A percentile compares a stretch with the other conserved stretches of the same genome.
Conservation (phyloP, 2,113 vertebrate species). For the Australoheros scitulus region DNA sequence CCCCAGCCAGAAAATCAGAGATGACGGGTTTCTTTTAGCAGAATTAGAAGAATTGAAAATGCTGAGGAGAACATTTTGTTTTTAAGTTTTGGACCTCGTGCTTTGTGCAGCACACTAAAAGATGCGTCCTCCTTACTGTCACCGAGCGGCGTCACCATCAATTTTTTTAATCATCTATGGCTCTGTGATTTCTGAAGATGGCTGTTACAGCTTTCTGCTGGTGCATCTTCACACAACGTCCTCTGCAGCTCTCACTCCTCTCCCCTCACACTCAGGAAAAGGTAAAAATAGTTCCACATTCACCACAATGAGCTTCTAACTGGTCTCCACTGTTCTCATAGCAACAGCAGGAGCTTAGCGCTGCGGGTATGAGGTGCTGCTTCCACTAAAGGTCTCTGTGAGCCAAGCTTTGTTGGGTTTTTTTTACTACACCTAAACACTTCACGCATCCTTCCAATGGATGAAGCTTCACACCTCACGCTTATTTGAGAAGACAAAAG, state of each 20-base stretch:
- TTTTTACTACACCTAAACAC: neutral
- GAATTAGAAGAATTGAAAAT: too few relatives aligned
- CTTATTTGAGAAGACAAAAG: neutral
- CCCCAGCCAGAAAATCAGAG: neutral
- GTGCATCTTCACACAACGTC: neutral
- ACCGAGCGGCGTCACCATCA: too few relatives aligned
- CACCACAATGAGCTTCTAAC: constrained; percentile 25
- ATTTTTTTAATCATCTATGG: neutral
- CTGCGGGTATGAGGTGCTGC: neutral
- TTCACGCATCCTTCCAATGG: neutral
- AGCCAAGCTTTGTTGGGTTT: neutral
- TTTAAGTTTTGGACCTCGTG: too few relatives aligned
- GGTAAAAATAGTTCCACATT: constrained; percentile 49
- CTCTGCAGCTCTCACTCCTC: neutral
- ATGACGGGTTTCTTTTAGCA: neutral
- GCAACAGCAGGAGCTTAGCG: constrained; percentile 45
- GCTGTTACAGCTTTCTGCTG: neutral
- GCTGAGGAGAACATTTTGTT: too few relatives aligned
- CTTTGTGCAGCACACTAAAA: too few relatives aligned
- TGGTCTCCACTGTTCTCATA: constrained; percentile 40
- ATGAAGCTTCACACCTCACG: neutral
- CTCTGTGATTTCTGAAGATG: neutral
- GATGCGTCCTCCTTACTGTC: too few relatives aligned
- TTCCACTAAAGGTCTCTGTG: neutral
- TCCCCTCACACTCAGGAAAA: neutral